These are phyloP conservation scores for Homarus gammarus DNA, from an alignment of 2,888 invertebrate species.

Conservation along the genomic window DNA sequence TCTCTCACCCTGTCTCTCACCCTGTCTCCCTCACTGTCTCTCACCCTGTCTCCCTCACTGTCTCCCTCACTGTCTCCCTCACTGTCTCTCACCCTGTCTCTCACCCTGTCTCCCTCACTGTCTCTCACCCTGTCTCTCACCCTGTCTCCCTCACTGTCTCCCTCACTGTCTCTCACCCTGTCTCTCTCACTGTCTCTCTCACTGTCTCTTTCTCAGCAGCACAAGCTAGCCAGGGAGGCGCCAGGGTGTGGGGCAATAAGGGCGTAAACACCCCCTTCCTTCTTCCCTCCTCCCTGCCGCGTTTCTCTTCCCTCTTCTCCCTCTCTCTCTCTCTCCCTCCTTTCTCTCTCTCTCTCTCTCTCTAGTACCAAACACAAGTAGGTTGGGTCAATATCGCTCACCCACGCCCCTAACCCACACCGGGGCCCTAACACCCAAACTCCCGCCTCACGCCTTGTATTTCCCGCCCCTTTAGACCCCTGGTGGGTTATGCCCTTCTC, in stretches of 20 bases:
- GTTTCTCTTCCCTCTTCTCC: not conserved
- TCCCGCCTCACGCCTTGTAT: not conserved
- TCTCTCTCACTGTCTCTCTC: not conserved
- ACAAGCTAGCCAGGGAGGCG: too few relatives aligned
- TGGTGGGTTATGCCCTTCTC: not conserved
- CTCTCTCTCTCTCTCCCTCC: not conserved
- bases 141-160: not conserved
- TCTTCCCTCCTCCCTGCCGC: not conserved
- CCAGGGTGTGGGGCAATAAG: too few relatives aligned
- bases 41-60: too few relatives aligned
- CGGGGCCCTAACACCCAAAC: not conserved
- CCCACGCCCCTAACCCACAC: constrained; percentile 8
- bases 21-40: not conserved
- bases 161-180: not conserved
- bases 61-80: too few relatives aligned
- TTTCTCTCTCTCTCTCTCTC: not conserved
- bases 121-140: too few relatives aligned
- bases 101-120: too few relatives aligned
- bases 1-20: constrained; percentile 15
- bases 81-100: too few relatives aligned
- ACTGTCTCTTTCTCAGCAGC: not conserved
- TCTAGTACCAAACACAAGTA: not conserved
- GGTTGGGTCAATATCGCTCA: not conserved
- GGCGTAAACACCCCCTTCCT: too few relatives aligned
- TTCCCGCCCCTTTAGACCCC: not conserved